Evolutionary conservation across 2,888 invertebrate genomes (phyloP).

Genomic region (Sycophila texana): DNA sequence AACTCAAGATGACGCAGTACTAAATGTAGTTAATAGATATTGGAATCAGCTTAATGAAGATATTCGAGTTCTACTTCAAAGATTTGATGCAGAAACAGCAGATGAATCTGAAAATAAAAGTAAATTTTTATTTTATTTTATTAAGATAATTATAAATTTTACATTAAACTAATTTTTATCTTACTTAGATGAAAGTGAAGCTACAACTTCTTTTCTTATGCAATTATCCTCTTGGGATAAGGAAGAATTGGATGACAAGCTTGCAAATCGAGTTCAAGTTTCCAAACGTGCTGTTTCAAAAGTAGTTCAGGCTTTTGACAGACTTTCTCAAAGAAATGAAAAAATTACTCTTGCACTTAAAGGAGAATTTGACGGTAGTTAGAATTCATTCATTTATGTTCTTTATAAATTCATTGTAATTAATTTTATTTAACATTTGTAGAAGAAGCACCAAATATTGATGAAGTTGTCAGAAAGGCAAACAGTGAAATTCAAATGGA

Average conservation of each 20-base stretch:
- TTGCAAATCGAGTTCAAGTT: conserved; percentile 96
- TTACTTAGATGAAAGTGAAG: conserved; percentile 92
- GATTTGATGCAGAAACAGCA: conserved; percentile 98
- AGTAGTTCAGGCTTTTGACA: conserved; percentile 96
- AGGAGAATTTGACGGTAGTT: conserved; percentile 86
- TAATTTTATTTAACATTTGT: conserved; percentile 60
- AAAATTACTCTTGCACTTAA: conserved; percentile 93
- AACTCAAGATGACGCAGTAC: conserved; percentile 97
- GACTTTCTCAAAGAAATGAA: conserved; percentile 95
- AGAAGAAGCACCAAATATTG: conserved; percentile 84
- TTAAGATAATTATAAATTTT: not conserved
- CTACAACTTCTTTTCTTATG: conserved; percentile 96
- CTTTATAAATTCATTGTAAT: not conserved
- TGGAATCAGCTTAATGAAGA: conserved; percentile 99
- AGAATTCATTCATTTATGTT: conserved; percentile 21
- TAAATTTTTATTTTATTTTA: conserved; percentile 72
- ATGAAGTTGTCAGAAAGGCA: conserved; percentile 89
- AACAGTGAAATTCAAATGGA: conserved; percentile 93
- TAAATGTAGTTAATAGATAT: conserved; percentile 97
- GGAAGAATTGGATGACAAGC: conserved; percentile 95
- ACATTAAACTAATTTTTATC: conserved; percentile 20
- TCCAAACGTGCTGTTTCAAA: conserved; percentile 97
- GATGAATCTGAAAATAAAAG: conserved; percentile 97
- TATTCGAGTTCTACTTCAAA: conserved; percentile 92
- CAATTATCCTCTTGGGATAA: conserved; percentile 98